Evolutionary conservation across 2,113 vertebrate species (phyloP), one percentile per base, ranked within the genome.

Genomic region (Thinocorus orbignyianus): DNA sequence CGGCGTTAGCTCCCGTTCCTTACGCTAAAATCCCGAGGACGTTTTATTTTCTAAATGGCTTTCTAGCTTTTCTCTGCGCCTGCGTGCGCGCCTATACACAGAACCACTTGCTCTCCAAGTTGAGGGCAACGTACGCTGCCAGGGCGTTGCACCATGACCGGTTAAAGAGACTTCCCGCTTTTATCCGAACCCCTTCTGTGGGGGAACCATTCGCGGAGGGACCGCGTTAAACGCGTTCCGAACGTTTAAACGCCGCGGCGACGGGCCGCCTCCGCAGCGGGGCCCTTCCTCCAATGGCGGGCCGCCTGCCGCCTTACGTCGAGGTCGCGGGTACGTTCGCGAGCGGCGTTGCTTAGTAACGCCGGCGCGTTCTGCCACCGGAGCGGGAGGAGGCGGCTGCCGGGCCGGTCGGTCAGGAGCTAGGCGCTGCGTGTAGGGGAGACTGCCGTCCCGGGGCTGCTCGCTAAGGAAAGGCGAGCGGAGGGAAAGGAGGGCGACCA

Each of bases 101-200:
- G 20, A 19, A 14, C 4, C 26, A 17, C 14, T 10, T 7, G 2
- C 6, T 20, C 62, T 17, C 24, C 8, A 6, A n/a, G 55, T 19
- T n/a, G 33, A 14, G 20, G 28, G 17, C 4, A 5, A 17, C 4
- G 46, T 9, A 5, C 25, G 6, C 11, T 31, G 20, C 20, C 24
- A 10, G 10, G 0, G 9, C 4, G 5, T 11, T 4, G 26, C 42
- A 10, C 1, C 13, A 11, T 28, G 6, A 11, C 51, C 7, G 19
- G 6, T 11, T 9, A 13, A 31, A 18, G 61, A 8, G 3, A 11
- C 1, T 17, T 37, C 12, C 10, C 23, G 8, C 4, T 20, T 26
- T 16, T 24, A 12, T 3, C 8, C 39, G 26, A 17, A 8, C 7
- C 20, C 39, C 20, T 13, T 12, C 37, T 7, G 8, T 2, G 14